Percentiles rank a stretch among this genome's conserved stretches.
phyloP scores from a whole-genome alignment of 2,797 vertebrate species.

The Poeciliopsis turneri region DNA sequence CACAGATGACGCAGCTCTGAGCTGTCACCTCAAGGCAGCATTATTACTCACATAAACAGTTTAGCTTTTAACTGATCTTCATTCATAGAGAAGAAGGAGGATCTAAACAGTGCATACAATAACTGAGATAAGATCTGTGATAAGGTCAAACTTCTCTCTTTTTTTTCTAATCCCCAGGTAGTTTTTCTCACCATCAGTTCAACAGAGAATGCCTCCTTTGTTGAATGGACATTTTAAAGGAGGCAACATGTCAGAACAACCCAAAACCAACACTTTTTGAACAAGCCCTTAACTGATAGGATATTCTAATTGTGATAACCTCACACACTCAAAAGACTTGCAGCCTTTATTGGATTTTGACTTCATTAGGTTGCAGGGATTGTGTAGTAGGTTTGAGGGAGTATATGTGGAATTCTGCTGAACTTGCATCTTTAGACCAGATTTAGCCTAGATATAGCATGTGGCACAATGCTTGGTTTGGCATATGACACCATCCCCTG shows the following conservation, averaged over 20 bases:
- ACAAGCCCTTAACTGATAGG: background rate
- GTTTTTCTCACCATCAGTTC: slow-evolving; percentile 37
- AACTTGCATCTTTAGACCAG: background rate
- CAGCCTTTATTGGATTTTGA: too few species aligned
- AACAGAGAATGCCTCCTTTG: slow-evolving; percentile 43
- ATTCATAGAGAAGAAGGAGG: slow-evolving; percentile 35
- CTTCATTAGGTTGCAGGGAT: too few species aligned
- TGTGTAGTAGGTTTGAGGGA: too few species aligned
- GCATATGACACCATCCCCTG: background rate
- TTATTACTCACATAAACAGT: slow-evolving; percentile 59
- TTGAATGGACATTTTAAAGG: slow-evolving; percentile 68
- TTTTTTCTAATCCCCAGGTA: slow-evolving; percentile 48
- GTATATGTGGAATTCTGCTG: too few species aligned
- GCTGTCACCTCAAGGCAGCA: slow-evolving; percentile 49
- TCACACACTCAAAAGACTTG: background rate
- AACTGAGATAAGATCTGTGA: slow-evolving; percentile 38
- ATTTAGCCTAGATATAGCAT: background rate
- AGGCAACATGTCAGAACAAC: slow-evolving; percentile 31
- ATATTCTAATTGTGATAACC: background rate
- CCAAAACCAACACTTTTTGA: background rate
- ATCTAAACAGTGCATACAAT: slow-evolving; percentile 45
- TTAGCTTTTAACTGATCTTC: slow-evolving; percentile 56
- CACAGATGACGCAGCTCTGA: slow-evolving; percentile 42
- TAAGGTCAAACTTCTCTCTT: slow-evolving; percentile 52
- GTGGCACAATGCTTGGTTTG: background rate